A percentile compares a stretch with the other conserved stretches of the same genome.
These are phyloP conservation scores for Astatotilapia flaviijosephi DNA, from an alignment of 2,113 vertebrate genomes.

Conservation along the genomic window DNA sequence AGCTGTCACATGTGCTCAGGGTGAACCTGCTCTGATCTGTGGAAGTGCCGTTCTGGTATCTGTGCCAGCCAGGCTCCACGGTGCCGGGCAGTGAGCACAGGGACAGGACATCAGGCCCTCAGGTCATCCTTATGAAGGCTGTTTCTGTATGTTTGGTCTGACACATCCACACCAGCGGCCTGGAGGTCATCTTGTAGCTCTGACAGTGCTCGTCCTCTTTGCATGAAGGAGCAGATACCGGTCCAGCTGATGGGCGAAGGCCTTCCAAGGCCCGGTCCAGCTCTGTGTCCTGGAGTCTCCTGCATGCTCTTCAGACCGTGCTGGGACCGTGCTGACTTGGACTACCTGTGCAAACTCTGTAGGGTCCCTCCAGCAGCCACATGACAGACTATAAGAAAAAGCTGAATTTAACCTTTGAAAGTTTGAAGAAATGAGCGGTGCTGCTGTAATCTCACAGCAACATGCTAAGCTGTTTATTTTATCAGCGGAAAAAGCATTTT, in stretches of 20 bases:
- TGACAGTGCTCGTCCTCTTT: background rate
- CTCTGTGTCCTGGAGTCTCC: background rate
- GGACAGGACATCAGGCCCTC: background rate
- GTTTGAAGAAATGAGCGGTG: background rate
- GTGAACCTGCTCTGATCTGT: background rate
- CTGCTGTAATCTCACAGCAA: background rate
- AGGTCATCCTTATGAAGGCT: background rate
- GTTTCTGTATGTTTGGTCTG: background rate
- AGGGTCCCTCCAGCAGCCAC: background rate
- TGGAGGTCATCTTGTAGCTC: background rate
- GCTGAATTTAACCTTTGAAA: background rate
- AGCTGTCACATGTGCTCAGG: background rate
- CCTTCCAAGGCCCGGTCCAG: background rate
- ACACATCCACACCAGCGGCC: background rate
- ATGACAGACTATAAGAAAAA: background rate
- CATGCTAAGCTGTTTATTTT: background rate
- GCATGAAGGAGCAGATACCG: background rate
- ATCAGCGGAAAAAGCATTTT: background rate
- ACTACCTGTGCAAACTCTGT: background rate
- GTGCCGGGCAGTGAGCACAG: background rate
- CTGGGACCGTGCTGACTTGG: background rate
- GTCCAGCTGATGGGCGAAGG: background rate
- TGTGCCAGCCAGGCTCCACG: background rate
- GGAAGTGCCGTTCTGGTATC: background rate
- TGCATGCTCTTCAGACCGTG: background rate